These are phyloP conservation scores for Coreius guichenoti DNA, from an alignment of 2,797 vertebrate genomes.

Conservation along the genomic window DNA sequence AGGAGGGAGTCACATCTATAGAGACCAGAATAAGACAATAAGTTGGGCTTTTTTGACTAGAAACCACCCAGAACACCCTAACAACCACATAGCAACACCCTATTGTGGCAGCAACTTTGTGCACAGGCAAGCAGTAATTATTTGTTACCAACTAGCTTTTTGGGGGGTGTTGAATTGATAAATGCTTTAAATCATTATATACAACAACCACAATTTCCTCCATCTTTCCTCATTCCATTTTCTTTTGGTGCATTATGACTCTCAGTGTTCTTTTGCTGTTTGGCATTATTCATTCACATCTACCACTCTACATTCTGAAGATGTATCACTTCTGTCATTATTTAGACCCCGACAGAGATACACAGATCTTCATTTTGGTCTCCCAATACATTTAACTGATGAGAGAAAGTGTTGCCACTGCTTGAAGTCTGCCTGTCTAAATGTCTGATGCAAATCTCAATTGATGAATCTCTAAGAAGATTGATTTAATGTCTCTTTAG, in stretches of 20 bases:
- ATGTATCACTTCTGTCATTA: constrained; percentile 30
- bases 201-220: neutral
- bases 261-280: constrained; percentile 1
- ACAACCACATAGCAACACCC: too few relatives aligned
- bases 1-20: neutral
- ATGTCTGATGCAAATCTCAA: constrained; percentile 21
- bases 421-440: constrained; percentile 23
- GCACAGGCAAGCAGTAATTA: neutral
- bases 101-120: too few relatives aligned
- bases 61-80: neutral
- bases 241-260: neutral
- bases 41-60: neutral
- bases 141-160: neutral
- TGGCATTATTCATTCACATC: constrained; percentile 18
- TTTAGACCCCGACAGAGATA: neutral
- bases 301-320: neutral
- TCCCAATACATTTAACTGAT: neutral
- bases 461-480: constrained; percentile 1
- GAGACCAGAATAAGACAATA: neutral
- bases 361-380: constrained; percentile 23
- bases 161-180: neutral
- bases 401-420: neutral
- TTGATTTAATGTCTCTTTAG: constrained; percentile 5
- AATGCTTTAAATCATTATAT: neutral
- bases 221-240: neutral